Percentiles rank a stretch among this genome's conserved stretches.
These are phyloP conservation scores for Conistra vaccinii DNA, from an alignment of 2,888 invertebrate genomes.

Conservation along the genomic window DNA sequence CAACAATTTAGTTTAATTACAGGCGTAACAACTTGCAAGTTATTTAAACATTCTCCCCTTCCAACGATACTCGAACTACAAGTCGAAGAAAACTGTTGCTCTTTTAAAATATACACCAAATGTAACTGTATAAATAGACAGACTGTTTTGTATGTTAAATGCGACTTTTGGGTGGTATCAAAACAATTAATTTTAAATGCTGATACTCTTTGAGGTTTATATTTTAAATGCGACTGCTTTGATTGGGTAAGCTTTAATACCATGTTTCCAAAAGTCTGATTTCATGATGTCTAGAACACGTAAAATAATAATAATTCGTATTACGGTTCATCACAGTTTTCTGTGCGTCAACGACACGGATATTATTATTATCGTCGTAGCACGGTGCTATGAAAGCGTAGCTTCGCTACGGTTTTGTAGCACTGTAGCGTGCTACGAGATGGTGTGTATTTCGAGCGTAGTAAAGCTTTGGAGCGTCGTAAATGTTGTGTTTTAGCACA, in stretches of 20 bases:
- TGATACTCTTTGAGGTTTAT: slow-evolving; percentile 15
- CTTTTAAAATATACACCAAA: slow-evolving; percentile 24
- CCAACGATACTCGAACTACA: slow-evolving; percentile 37
- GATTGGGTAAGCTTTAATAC: slow-evolving; percentile 9
- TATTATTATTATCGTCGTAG: neutral
- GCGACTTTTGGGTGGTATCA: slow-evolving; percentile 4
- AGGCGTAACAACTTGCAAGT: slow-evolving; percentile 55
- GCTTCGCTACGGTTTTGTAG: slow-evolving; percentile 21
- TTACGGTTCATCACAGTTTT: neutral
- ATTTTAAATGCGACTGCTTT: slow-evolving; percentile 14
- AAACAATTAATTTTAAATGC: slow-evolving; percentile 26
- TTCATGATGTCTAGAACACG: neutral
- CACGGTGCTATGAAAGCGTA: slow-evolving; percentile 12
- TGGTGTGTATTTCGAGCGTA: neutral
- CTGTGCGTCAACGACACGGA: neutral
- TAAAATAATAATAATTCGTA: neutral
- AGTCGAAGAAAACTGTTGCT: slow-evolving; percentile 39
- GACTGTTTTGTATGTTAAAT: neutral
- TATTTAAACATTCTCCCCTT: slow-evolving; percentile 57
- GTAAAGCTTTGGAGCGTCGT: neutral
- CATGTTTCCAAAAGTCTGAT: neutral
- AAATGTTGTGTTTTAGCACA: neutral
- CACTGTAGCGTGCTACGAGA: slow-evolving; percentile 27
- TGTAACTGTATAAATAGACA: neutral
- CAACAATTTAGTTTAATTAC: slow-evolving; percentile 61